Evolutionary conservation across 2,113 vertebrate species (phyloP), one percentile per base, ranked within the genome.

Genomic region (Siphamia tubifer): DNA sequence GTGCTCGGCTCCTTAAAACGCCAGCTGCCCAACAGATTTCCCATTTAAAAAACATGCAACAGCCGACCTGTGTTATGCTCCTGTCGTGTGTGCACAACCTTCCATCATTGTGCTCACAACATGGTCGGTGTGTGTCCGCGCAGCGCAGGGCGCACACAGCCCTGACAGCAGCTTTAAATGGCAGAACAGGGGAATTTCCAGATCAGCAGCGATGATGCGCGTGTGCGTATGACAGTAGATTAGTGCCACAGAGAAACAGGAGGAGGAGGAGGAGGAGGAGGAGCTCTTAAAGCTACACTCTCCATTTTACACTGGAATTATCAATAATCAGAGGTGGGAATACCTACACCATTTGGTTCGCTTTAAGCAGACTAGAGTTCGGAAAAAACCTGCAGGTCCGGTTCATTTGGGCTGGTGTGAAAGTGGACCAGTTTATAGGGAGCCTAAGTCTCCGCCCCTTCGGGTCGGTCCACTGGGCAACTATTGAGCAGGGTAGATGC

Each of bases 1-100:
- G 91, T 92, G 82, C 90, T 92, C 71, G 93, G 93, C 89, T 94
- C 93, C 90, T 85, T 93, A 74, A 87, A 86, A 36, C 91, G 90
- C 93, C 87, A 90, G 78, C 83, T 85, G 68, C 86, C 90, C 90
- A 91, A 70, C 89, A 93, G 85, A 71, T 94, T 94, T 88, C 93
- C 93, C 93, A 94, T 94, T 79, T 75, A 91, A 80, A 42, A 44
- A 60, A 65, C 54, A 40, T 40, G 67, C 86, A 67, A 23, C 49
- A 4, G 35, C 44, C 0, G 43, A 44, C 5, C 35, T 43, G 30
- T 30, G 15, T 11, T 32, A 15, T 21, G 19, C 3, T 61, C 44
- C 25, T 40, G 28, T 28, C 9, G n/a, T 13, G 19, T 25, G 4
- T 25, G 4, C 36, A 0, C 9, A 39, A 17, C 1, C 9, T 68